A percentile compares a stretch with the other conserved stretches of the same genome.
Conservation (phyloP, 2,113 vertebrate species). For the Phylloscopus trochilus region DNA sequence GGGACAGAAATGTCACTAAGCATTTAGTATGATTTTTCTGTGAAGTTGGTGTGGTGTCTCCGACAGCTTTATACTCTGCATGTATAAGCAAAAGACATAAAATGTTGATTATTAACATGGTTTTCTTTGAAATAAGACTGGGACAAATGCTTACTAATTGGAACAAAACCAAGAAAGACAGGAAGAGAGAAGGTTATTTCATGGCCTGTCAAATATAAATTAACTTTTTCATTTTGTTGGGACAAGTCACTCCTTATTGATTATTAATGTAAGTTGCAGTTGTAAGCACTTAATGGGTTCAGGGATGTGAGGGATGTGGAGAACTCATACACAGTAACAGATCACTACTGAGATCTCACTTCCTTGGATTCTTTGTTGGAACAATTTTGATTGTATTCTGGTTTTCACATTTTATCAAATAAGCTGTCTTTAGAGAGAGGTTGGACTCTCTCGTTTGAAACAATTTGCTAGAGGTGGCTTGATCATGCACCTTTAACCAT, state of each 20-base stretch:
- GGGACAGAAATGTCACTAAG: neutral
- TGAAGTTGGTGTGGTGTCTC: neutral
- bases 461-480: neutral
- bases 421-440: neutral
- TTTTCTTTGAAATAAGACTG: slow-evolving; percentile 12
- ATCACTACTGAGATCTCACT: neutral
- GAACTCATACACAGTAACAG: neutral
- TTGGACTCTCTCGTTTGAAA: neutral
- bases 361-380: neutral
- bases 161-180: neutral
- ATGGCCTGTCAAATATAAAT: neutral
- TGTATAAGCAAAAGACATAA: neutral
- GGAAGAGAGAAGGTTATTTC: neutral
- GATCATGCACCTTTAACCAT: neutral
- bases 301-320: neutral
- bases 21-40: neutral
- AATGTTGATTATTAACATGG: neutral
- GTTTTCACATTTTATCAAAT: neutral
- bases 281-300: neutral
- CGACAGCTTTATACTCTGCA: neutral
- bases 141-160: neutral
- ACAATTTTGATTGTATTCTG: neutral
- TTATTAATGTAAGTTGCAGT: neutral
- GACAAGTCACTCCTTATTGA: neutral
- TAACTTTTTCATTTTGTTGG: neutral